A percentile compares a stretch with the other conserved stretches of the same genome.
Conservation (phyloP, 2,888 invertebrate species). For the Drosophila setosimentum region DNA sequence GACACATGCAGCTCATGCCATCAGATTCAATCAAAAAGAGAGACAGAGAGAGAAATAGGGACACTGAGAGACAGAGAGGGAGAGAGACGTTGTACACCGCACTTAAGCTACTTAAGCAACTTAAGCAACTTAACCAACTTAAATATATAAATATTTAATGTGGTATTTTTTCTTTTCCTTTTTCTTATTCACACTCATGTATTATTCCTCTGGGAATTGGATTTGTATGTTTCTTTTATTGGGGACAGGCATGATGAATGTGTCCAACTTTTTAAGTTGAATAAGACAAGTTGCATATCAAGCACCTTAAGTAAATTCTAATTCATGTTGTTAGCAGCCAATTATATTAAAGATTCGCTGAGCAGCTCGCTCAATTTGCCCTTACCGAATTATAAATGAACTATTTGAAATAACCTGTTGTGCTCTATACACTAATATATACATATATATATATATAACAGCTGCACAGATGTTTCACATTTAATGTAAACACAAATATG, state of each 20-base stretch:
- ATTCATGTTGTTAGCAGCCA: constrained; percentile 1
- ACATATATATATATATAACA: background rate
- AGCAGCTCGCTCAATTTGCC: constrained; percentile 10
- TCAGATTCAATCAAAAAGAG: constrained; percentile 44
- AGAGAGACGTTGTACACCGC: constrained; percentile 22
- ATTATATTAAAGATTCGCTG: constrained; percentile 5
- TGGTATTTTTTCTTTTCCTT: constrained; percentile 1
- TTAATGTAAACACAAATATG: background rate
- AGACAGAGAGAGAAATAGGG: background rate
- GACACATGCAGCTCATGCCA: constrained; percentile 10
- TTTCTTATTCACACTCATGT: constrained; percentile 14
- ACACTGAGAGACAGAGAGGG: background rate
- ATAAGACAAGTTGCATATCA: constrained; percentile 9
- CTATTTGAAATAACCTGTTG: background rate
- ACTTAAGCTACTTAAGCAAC: constrained; percentile 55
- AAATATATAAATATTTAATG: constrained; percentile 64
- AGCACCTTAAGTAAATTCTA: constrained; percentile 6
- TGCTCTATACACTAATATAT: background rate
- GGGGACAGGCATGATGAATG: background rate
- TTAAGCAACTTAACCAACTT: constrained; percentile 58
- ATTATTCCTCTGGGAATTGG: constrained; percentile 31
- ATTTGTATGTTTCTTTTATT: constrained; percentile 16
- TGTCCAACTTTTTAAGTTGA: constrained; percentile 21
- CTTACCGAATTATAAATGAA: constrained; percentile 17
- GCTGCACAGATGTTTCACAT: background rate